These are phyloP conservation scores for Pseudorectes ferrugineus DNA, from an alignment of 2,113 vertebrate species.

Conservation along the genomic window DNA sequence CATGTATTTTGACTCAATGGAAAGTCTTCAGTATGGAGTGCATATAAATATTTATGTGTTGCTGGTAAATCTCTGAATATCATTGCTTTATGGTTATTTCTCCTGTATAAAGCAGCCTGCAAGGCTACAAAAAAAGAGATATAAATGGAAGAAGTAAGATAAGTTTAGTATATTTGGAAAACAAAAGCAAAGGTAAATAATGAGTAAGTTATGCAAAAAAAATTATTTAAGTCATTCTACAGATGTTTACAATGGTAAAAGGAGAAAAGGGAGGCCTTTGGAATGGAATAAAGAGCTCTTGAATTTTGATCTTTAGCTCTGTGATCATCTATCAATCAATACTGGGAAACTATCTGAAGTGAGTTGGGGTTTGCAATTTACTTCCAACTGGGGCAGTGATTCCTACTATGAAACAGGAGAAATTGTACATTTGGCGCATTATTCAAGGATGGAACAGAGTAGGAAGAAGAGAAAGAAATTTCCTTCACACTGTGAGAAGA, in stretches of 20 bases:
- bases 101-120: background rate
- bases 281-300: background rate
- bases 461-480: background rate
- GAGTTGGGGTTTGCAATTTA: background rate
- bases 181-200: background rate
- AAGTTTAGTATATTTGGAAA: background rate
- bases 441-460: background rate
- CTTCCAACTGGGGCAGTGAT: background rate
- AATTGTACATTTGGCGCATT: background rate
- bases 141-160: background rate
- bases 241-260: background rate
- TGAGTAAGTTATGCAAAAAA: background rate
- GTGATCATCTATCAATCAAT: background rate
- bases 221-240: background rate
- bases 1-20: background rate
- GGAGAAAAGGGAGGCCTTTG: background rate
- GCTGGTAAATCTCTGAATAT: background rate
- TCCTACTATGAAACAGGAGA: background rate
- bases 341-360: background rate
- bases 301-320: background rate
- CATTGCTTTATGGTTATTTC: background rate
- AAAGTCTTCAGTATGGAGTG: background rate
- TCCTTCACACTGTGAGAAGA: background rate
- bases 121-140: background rate
- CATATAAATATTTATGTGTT: slow-evolving; percentile 26